Evolutionary conservation across 1,140 invertebrate genomes (phyloP), one percentile per base, ranked within the genome.

Genomic region (Schlechtendalia chinensis): DNA sequence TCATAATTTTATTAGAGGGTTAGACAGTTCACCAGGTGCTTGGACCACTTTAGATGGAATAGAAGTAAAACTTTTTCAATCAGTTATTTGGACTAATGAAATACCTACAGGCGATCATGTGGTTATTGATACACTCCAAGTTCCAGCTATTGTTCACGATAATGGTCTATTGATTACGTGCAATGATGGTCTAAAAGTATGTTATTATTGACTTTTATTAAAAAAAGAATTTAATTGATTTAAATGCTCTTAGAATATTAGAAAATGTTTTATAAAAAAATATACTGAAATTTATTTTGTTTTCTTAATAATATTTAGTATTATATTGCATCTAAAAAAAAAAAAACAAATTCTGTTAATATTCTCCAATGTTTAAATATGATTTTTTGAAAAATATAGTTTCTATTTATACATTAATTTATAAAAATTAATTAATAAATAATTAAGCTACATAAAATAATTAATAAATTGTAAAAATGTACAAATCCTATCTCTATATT

Each of bases 21-120:
- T 97, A 84, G 96, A 98, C 84, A 96, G 95, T 65, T 92, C 93
- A 0, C 96, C 96, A 0, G 96, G 96, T 3, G 96, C 97, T 0
- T 93, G 93, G 87, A 91, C 93, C 0, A 85, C 87, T 0, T 86
- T 98, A 1, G 86, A 89, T 75, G 86, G 86, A 4, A 86, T 91
- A 84, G 89, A 93, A 85, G 87, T 92, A 0, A 90, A 91, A 80
- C 86, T 98, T 1, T 97, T 91, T 85, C 94, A 94, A 0, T 95
- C 94, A 0, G 88, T 87, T 4, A 82, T 96, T 1, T 96, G 93
- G 91, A 86, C 84, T 11, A 85, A 88, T 16, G 86, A 88, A n/a
- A 84, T 89, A 24, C 89, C 91, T 0, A 83, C 87, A n/a, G 90
- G 90, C n/a, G 17, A 79, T 12, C 54, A 24, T n/a, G 39, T 79